These are phyloP conservation scores for Styela plicata DNA, from an alignment of 23 tunicate genomes.

Conservation along the genomic window DNA sequence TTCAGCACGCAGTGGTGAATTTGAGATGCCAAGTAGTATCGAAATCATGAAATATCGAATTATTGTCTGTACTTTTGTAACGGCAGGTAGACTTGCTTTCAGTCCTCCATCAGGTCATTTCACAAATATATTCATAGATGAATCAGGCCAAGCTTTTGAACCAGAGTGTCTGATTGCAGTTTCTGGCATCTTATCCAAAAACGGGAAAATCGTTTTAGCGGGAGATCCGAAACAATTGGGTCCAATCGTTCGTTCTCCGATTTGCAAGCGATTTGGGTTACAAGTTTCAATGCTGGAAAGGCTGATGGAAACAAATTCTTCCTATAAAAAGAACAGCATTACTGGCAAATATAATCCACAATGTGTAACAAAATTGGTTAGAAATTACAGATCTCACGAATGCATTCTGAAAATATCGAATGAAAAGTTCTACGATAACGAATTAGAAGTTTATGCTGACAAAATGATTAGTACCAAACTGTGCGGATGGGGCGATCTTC, in stretches of 20 bases:
- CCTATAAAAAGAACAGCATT: neutral
- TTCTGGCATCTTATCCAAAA: constrained; percentile 33
- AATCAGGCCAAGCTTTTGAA: constrained; percentile 79
- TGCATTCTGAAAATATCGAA: constrained; percentile 27
- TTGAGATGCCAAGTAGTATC: constrained; percentile 33
- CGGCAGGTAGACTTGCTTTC: constrained; percentile 59
- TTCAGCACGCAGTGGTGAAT: constrained; percentile 34
- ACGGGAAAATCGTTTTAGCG: constrained; percentile 40
- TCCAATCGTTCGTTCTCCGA: constrained; percentile 37
- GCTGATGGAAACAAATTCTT: constrained; percentile 22
- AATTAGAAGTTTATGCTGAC: constrained; percentile 16
- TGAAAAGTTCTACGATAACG: constrained; percentile 35
- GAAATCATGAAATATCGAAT: constrained; percentile 31
- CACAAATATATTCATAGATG: constrained; percentile 71
- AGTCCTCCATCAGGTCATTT: constrained; percentile 45
- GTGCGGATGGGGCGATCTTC: constrained; percentile 30
- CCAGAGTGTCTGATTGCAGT: constrained; percentile 78
- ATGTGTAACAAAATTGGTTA: constrained; percentile 38
- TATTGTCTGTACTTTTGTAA: constrained; percentile 54
- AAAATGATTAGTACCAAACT: neutral
- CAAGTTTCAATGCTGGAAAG: constrained; percentile 34
- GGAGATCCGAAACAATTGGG: constrained; percentile 68
- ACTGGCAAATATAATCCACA: constrained; percentile 33
- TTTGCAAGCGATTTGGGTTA: constrained; percentile 20
- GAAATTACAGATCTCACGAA: constrained; percentile 40